These are phyloP conservation scores for Cordylochernes scorpioides DNA, from an alignment of 2,888 invertebrate genomes.

Conservation along the genomic window DNA sequence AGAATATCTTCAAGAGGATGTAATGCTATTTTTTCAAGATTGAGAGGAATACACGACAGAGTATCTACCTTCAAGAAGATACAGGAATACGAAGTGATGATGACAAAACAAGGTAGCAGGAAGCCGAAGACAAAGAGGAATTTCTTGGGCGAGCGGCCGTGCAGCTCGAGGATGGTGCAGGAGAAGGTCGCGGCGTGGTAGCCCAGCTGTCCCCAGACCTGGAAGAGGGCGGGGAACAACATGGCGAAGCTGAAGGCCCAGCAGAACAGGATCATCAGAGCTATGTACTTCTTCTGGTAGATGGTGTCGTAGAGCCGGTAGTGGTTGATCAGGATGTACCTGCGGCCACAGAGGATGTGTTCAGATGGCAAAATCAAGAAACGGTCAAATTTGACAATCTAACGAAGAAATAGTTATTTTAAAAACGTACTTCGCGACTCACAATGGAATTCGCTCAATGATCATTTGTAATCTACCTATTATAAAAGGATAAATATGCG, in stretches of 20 bases:
- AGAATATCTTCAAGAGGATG: too few species aligned
- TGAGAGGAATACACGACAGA: too few species aligned
- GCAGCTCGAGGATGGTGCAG: constrained; percentile 49
- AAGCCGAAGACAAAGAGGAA: constrained; percentile 54
- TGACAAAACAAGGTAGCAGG: constrained; percentile 52
- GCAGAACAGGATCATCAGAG: constrained; percentile 53
- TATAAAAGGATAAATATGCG: too few species aligned
- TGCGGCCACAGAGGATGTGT: constrained; percentile 22
- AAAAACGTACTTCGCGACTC: too few species aligned
- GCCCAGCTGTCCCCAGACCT: constrained; percentile 59
- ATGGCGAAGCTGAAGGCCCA: constrained; percentile 67
- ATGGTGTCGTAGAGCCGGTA: constrained; percentile 49
- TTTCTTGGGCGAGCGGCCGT: constrained; percentile 45
- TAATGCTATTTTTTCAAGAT: too few species aligned
- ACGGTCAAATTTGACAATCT: too few species aligned
- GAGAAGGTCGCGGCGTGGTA: constrained; percentile 52
- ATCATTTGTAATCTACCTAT: constrained; percentile 2
- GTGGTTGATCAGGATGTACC: constrained; percentile 70
- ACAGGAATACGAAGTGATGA: constrained; percentile 42
- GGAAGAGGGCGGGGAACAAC: constrained; percentile 56
- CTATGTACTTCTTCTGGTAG: constrained; percentile 53
- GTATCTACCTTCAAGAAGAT: constrained; percentile 10
- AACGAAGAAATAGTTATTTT: too few species aligned
- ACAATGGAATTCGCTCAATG: too few species aligned
- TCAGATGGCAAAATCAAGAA: too few species aligned